These are phyloP conservation scores for Pseudomugil gertrudae DNA, from an alignment of 2,797 vertebrate species.

Conservation along the genomic window DNA sequence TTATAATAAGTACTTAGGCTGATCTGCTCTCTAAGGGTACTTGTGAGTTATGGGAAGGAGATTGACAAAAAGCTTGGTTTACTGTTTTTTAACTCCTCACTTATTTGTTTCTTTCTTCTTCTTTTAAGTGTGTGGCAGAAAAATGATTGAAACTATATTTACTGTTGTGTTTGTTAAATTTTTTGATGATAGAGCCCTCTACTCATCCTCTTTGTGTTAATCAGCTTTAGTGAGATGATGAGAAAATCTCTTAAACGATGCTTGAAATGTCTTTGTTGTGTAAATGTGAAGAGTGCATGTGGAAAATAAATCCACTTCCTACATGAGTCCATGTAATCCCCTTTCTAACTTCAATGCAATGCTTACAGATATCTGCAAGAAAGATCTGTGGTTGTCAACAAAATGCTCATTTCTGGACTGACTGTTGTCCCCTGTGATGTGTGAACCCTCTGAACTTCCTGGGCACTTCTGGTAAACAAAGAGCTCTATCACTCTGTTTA, in stretches of 20 bases:
- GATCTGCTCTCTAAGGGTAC: conserved; percentile 51
- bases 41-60: conserved; percentile 52
- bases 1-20: conserved; percentile 71
- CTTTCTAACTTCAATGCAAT: conserved; percentile 10
- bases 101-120: conserved; percentile 36
- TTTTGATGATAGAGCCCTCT: not conserved
- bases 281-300: not conserved
- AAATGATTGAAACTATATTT: not conserved
- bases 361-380: conserved; percentile 27
- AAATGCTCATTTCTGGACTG: conserved; percentile 40
- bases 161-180: not conserved
- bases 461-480: conserved; percentile 37
- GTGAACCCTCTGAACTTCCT: conserved; percentile 45
- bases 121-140: conserved; percentile 18
- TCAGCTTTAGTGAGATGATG: conserved; percentile 12
- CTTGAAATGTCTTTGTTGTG: conserved; percentile 15
- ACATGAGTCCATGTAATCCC: conserved; percentile 32
- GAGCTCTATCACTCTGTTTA: conserved; percentile 18
- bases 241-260: conserved; percentile 22
- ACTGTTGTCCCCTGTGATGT: conserved; percentile 37
- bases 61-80: conserved; percentile 46
- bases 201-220: conserved; percentile 7
- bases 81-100: conserved; percentile 29
- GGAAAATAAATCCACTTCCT: conserved; percentile 22
- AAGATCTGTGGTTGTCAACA: conserved; percentile 46